Evolutionary conservation across 2,888 invertebrate genomes (phyloP), one percentile per base, ranked within the genome.

Genomic region (Cybosia mesomella): DNA sequence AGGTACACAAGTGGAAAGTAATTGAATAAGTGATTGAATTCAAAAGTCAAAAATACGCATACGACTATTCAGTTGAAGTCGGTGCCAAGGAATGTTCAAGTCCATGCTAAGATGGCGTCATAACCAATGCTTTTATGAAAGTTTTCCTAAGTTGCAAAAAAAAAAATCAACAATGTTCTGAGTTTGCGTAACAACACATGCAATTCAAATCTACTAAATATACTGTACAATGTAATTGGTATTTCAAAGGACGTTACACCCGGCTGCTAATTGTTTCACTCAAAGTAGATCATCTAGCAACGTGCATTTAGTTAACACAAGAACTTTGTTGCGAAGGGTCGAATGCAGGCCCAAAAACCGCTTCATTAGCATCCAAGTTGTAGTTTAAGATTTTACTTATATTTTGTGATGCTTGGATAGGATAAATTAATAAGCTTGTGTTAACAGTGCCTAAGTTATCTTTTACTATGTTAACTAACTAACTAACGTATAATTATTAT

Each of bases 301-400:
- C 74, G 71, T 83, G 80, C 83, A 84, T 77, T 83, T 76, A 79
- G 77, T 78, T 86, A 85, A 84, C 86, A 82, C 76, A 78, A 76
- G 77, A 87, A 88, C 76, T 87, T 87, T 81, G 80, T 80, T 88
- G 88, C 87, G 83, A 85, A 83, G 86, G 88, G 88, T 87, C 77
- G 75, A 75, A 76, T 75, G 75, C 77, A 72, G 75, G 78, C 73
- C 72, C 70, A 71, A 76, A 81, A 84, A 72, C 79, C 80, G 68
- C 80, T 85, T 85, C 80, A 86, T 85, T 86, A 84, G 74, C 77
- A 71, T 73, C 59, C 55, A 64, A 77, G 77, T 76, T 71, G 80
- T 75, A 76, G 77, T 77, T n/a, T 49, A 8, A n/a, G n/a, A n/a
- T 49, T n/a, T 18, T 49, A n/a, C 49, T 49, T 49, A 49, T 49